A percentile compares a stretch with the other conserved stretches of the same genome.
Conservation (phyloP, 2,888 invertebrate species). For the Eupithecia subfuscata region DNA sequence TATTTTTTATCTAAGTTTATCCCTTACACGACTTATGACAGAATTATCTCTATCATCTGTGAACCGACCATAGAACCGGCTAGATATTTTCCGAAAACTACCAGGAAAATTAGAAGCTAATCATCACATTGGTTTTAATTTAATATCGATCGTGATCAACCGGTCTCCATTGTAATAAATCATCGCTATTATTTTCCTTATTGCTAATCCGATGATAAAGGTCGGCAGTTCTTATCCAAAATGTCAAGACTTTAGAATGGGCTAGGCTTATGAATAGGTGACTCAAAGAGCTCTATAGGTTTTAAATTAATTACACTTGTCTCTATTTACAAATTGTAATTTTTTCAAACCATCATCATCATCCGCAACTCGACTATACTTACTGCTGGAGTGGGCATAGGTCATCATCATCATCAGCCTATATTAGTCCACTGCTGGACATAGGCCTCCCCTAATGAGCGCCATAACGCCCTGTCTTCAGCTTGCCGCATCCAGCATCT, state of each 20-base stretch:
- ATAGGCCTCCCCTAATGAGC: no score
- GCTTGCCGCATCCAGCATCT: no score
- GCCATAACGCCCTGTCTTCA: no score
- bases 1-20: no score
- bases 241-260: slow-evolving; percentile 3
- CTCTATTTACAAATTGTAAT: no score
- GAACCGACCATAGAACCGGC: neutral
- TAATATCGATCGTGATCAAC: neutral
- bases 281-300: neutral
- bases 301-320: neutral
- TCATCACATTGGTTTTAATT: neutral
- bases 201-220: neutral
- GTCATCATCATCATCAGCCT: no score
- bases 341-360: no score
- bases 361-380: no score
- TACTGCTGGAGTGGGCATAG: no score
- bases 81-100: neutral
- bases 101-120: neutral
- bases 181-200: neutral
- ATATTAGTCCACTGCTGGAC: no score
- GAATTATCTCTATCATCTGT: no score
- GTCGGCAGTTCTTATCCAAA: neutral
- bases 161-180: neutral
- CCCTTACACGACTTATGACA: no score
- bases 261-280: neutral